phyloP scores from a whole-genome alignment of 2,113 vertebrate genomes.

The Dasypus novemcinctus region DNA sequence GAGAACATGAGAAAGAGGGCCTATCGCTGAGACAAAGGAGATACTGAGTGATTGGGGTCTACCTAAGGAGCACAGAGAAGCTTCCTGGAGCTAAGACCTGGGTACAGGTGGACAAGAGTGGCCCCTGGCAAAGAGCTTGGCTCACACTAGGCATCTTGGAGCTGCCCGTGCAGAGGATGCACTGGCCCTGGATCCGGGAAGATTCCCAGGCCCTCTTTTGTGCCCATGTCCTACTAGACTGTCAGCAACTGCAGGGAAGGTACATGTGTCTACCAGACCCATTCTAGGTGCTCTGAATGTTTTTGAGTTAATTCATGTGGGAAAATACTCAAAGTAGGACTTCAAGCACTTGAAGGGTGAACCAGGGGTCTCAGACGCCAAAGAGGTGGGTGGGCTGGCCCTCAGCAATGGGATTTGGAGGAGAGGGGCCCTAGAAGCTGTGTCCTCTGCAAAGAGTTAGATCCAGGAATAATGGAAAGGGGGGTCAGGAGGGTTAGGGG shows the following conservation, averaged over 20 bases:
- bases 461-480: not conserved
- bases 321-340: not conserved
- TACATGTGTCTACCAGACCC: not conserved
- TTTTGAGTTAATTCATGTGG: not conserved
- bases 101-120: not conserved
- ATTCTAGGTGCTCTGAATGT: not conserved
- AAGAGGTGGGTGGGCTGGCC: not conserved
- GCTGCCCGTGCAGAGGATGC: not conserved
- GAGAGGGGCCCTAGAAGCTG: not conserved
- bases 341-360: not conserved
- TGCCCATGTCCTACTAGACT: too few relatives aligned
- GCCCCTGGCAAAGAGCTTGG: not conserved
- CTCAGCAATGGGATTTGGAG: not conserved
- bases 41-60: not conserved
- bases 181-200: not conserved
- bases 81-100: not conserved
- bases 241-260: not conserved
- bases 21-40: not conserved
- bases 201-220: not conserved
- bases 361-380: not conserved
- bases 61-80: not conserved
- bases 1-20: not conserved
- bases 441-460: not conserved
- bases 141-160: not conserved
- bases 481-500: not conserved